phyloP scores from a whole-genome alignment of 2,888 invertebrate genomes.

The Ligdia adustata region DNA sequence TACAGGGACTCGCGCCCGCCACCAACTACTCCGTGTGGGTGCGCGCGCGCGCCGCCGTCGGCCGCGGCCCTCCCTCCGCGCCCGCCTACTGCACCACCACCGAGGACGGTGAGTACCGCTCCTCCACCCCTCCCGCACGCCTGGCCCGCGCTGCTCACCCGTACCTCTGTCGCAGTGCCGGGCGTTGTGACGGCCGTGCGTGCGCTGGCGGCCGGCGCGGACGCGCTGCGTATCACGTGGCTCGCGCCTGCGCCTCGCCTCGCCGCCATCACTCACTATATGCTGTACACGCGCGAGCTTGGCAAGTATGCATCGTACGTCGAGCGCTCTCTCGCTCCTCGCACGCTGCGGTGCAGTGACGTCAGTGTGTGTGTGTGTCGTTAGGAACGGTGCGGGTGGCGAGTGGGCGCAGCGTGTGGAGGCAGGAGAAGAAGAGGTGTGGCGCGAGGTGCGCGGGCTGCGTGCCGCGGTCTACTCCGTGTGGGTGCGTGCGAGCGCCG shows the following conservation, averaged over 20 bases:
- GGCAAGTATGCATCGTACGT: constrained; percentile 74
- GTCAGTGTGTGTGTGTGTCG: constrained; percentile 39
- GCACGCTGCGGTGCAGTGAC: not conserved
- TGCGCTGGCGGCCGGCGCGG: constrained; percentile 89
- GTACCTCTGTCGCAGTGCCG: constrained; percentile 83
- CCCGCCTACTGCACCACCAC: constrained; percentile 90
- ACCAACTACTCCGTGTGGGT: constrained; percentile 94
- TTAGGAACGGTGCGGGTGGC: constrained; percentile 60
- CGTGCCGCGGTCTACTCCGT: constrained; percentile 90
- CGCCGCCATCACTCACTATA: constrained; percentile 90
- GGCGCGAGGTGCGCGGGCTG: constrained; percentile 87
- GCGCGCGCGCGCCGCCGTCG: constrained; percentile 89
- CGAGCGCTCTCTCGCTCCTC: not conserved
- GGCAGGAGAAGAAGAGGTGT: constrained; percentile 60
- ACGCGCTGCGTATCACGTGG: constrained; percentile 93
- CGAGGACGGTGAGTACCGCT: constrained; percentile 87
- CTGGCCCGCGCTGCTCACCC: not conserved
- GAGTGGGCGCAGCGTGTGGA: constrained; percentile 70
- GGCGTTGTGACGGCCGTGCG: constrained; percentile 90
- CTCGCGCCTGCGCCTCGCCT: constrained; percentile 89
- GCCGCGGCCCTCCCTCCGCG: constrained; percentile 89
- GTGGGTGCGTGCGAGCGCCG: constrained; percentile 89
- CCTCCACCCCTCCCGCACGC: not conserved
- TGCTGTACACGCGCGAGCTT: constrained; percentile 88
- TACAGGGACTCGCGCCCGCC: constrained; percentile 89